Conservation (phyloP, 1,140 invertebrate genomes). For the Apis laboriosa region DNA sequence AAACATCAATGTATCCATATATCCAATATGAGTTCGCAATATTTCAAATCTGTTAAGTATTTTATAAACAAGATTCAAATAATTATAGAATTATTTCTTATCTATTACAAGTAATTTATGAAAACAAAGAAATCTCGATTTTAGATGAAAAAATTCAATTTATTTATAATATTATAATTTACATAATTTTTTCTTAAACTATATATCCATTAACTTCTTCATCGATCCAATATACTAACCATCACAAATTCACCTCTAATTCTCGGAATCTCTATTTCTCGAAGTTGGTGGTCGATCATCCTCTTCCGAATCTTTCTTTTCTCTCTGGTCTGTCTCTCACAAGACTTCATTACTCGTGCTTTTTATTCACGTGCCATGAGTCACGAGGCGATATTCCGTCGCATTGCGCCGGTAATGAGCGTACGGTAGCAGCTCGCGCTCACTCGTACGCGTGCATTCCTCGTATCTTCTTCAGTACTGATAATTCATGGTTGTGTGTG, state of each 20-base stretch:
- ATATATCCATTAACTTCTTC: too few species aligned
- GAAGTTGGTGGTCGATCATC: constrained; percentile 10
- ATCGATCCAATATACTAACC: too few species aligned
- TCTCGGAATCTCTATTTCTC: background rate
- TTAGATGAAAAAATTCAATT: too few species aligned
- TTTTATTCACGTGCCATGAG: constrained; percentile 30
- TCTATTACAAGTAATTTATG: too few species aligned
- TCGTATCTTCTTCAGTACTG: constrained; percentile 5
- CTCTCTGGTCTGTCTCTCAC: background rate
- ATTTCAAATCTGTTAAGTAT: too few species aligned
- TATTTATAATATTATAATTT: too few species aligned
- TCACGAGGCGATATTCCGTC: constrained; percentile 31
- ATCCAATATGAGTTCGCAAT: too few species aligned
- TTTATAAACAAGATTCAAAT: too few species aligned
- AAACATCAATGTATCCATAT: too few species aligned
- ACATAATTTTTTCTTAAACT: too few species aligned
- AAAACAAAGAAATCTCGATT: too few species aligned
- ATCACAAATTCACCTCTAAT: background rate
- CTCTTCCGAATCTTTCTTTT: background rate
- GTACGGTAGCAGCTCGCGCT: constrained; percentile 9
- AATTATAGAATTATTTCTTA: too few species aligned
- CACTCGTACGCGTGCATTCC: background rate
- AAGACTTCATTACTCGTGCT: constrained; percentile 15
- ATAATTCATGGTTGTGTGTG: constrained; percentile 15
- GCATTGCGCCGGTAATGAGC: constrained; percentile 15